Conservation (phyloP, 1,140 invertebrate species). For the Stegodyphus mimosarum region DNA sequence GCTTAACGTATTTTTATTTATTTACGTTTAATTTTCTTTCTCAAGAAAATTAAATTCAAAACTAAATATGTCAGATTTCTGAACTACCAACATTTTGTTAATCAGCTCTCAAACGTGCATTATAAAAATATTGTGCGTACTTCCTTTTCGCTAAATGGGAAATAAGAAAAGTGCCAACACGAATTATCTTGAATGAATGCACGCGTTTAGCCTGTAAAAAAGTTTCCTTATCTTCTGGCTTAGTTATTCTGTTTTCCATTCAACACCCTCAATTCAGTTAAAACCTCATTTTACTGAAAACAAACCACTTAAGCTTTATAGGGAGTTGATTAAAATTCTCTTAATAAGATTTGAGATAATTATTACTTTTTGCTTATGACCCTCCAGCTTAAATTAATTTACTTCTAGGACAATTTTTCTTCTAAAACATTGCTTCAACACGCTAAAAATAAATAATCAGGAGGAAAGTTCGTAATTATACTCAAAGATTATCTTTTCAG, state of each 20-base stretch:
- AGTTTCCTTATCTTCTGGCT: neutral
- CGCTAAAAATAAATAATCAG: conserved; percentile 59
- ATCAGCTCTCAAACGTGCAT: too few relatives aligned
- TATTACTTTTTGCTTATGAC: conserved; percentile 56
- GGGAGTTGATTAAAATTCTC: conserved; percentile 54
- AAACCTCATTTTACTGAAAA: conserved; percentile 54
- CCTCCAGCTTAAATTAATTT: conserved; percentile 58
- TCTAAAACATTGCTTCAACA: conserved; percentile 37
- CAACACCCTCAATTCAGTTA: conserved; percentile 38
- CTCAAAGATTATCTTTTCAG: conserved; percentile 59
- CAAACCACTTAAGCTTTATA: conserved; percentile 54
- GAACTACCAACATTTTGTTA: too few relatives aligned
- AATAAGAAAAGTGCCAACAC: conserved; percentile 29
- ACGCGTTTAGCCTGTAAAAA: neutral
- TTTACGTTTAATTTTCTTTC: too few relatives aligned
- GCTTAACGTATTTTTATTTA: too few relatives aligned
- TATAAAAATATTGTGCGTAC: too few relatives aligned
- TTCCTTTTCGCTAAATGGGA: too few relatives aligned
- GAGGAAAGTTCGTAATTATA: conserved; percentile 55
- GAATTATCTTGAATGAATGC: conserved; percentile 22
- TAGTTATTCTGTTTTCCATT: conserved; percentile 37
- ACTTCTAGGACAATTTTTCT: conserved; percentile 48
- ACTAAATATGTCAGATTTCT: too few relatives aligned
- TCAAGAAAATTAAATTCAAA: too few relatives aligned
- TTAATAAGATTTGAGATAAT: conserved; percentile 60